Percentiles rank a stretch among this genome's conserved stretches.
These are phyloP conservation scores for Congeria kusceri DNA, from an alignment of 2,888 invertebrate genomes.

Conservation along the genomic window DNA sequence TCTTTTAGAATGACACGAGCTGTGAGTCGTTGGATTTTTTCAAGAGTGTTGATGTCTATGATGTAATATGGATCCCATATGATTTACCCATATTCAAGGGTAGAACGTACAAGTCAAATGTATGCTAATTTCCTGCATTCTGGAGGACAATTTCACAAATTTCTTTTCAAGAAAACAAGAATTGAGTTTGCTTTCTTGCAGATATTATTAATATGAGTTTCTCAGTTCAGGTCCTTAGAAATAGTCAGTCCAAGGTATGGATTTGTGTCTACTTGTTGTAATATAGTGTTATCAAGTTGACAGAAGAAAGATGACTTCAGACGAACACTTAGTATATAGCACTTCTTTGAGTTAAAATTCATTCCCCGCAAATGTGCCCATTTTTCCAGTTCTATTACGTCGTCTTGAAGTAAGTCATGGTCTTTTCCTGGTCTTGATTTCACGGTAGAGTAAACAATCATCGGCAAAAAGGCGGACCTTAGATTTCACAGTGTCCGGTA, in stretches of 20 bases:
- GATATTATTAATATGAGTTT: slow-evolving; percentile 37
- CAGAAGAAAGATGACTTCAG: slow-evolving; percentile 26
- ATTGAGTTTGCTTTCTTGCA: slow-evolving; percentile 46
- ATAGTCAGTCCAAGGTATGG: slow-evolving; percentile 45
- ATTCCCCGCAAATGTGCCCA: slow-evolving; percentile 20
- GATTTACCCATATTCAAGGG: slow-evolving; percentile 38
- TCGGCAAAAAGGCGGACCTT: slow-evolving; percentile 16
- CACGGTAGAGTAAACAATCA: slow-evolving; percentile 22
- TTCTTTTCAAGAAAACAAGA: slow-evolving; percentile 42
- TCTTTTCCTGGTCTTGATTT: slow-evolving; percentile 6
- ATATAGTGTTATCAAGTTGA: slow-evolving; percentile 25
- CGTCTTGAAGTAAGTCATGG: slow-evolving; percentile 11
- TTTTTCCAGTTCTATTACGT: slow-evolving; percentile 8
- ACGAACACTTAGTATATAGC: slow-evolving; percentile 18
- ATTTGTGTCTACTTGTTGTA: slow-evolving; percentile 32
- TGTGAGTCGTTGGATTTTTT: slow-evolving; percentile 27
- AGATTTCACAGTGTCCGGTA: slow-evolving; percentile 13
- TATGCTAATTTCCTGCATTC: slow-evolving; percentile 19
- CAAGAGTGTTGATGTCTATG: slow-evolving; percentile 40
- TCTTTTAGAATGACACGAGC: background rate
- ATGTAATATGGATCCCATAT: slow-evolving; percentile 45
- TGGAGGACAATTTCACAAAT: slow-evolving; percentile 38
- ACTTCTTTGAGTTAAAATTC: slow-evolving; percentile 33
- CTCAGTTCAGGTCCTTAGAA: slow-evolving; percentile 51
- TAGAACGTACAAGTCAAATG: slow-evolving; percentile 31